A percentile compares a stretch with the other conserved stretches of the same genome.
These are phyloP conservation scores for Ariolimax columbianus DNA, from an alignment of 2,888 invertebrate species.

Conservation along the genomic window DNA sequence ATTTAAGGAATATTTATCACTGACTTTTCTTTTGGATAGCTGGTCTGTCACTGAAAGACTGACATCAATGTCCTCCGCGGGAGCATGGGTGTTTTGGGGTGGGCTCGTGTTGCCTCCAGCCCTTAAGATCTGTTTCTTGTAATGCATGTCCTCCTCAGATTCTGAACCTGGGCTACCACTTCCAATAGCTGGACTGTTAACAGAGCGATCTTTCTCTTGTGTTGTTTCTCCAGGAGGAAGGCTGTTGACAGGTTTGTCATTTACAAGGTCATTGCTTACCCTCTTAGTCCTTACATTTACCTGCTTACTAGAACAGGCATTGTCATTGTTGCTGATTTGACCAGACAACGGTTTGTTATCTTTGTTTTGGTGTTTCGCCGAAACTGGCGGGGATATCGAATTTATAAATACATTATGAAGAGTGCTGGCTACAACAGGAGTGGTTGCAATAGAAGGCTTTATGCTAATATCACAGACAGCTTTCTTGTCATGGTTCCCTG, in stretches of 20 bases:
- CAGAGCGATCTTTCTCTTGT: not conserved
- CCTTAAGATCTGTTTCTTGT: conserved; percentile 74
- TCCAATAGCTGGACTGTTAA: not conserved
- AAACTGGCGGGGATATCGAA: conserved; percentile 10
- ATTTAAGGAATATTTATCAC: conserved; percentile 63
- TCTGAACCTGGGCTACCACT: conserved; percentile 10
- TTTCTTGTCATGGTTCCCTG: not conserved
- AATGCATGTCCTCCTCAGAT: conserved; percentile 73
- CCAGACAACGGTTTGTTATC: not conserved
- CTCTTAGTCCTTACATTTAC: conserved; percentile 9
- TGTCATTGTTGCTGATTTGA: not conserved
- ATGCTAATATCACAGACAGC: conserved; percentile 12
- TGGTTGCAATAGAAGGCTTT: not conserved
- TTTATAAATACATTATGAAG: conserved; percentile 16
- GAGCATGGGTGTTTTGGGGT: not conserved
- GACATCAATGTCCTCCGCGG: conserved; percentile 68
- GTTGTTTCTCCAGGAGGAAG: not conserved
- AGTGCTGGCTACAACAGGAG: conserved; percentile 1
- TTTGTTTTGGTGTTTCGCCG: not conserved
- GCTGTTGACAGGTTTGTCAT: not conserved
- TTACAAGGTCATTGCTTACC: conserved; percentile 21
- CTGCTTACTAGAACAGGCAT: not conserved
- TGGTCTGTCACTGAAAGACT: conserved; percentile 75
- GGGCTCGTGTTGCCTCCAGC: conserved; percentile 60
- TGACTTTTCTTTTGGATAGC: conserved; percentile 58